These are phyloP conservation scores for Crocallis elinguaria DNA, from an alignment of 2,888 invertebrate genomes.

Conservation along the genomic window DNA sequence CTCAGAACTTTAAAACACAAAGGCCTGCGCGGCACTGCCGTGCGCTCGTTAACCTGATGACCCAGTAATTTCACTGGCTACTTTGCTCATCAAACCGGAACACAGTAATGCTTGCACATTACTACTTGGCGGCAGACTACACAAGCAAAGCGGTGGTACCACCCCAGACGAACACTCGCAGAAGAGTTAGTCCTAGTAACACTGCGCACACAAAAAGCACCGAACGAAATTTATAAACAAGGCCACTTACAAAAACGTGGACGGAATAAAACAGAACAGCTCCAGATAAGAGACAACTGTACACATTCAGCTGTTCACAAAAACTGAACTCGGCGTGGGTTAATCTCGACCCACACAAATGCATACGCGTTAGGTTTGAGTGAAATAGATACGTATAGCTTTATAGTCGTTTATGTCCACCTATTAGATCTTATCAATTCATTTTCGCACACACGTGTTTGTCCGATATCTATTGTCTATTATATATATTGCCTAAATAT, in stretches of 20 bases:
- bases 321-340: not conserved
- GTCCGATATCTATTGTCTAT: slow-evolving; percentile 8
- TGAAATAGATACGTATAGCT: not conserved
- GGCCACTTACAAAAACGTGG: not conserved
- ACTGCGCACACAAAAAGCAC: not conserved
- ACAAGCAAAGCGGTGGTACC: too few relatives aligned
- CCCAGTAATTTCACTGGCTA: not conserved
- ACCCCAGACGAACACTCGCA: too few relatives aligned
- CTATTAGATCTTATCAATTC: slow-evolving; percentile 10
- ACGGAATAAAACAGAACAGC: not conserved
- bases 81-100: not conserved
- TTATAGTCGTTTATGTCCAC: not conserved
- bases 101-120: too few relatives aligned
- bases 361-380: not conserved
- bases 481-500: not conserved
- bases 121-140: too few relatives aligned
- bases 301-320: not conserved
- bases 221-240: not conserved
- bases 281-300: not conserved
- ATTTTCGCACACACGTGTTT: slow-evolving; percentile 6
- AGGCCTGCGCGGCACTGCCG: too few relatives aligned
- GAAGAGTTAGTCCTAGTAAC: too few relatives aligned
- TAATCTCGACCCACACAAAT: not conserved
- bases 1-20: too few relatives aligned
- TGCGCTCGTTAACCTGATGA: too few relatives aligned